Percentiles rank a stretch among this genome's conserved stretches.
These are phyloP conservation scores for Sebastes taczanowskii DNA, from an alignment of 2,797 vertebrate genomes.

Conservation along the genomic window DNA sequence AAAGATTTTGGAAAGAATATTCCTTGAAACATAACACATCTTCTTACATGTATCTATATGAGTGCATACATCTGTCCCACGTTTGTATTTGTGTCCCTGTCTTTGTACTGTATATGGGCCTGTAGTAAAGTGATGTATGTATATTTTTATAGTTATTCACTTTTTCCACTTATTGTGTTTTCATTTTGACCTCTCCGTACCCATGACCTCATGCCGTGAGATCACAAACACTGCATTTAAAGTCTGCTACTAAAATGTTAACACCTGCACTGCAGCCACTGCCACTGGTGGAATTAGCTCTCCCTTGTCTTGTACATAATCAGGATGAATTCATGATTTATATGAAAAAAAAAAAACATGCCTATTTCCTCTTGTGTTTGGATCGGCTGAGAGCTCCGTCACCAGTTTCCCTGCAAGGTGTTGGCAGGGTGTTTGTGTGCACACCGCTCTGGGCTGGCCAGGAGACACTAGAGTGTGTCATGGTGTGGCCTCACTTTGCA, in stretches of 20 bases:
- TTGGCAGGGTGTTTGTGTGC: conserved; percentile 23
- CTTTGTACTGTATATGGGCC: background rate
- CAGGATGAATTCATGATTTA: conserved; percentile 12
- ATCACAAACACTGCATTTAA: conserved; percentile 53
- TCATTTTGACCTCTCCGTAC: conserved; percentile 13
- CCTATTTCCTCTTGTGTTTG: conserved; percentile 36
- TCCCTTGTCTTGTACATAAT: conserved; percentile 13
- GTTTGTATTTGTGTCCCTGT: conserved; percentile 7
- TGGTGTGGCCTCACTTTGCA: conserved; percentile 55
- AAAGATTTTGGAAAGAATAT: background rate
- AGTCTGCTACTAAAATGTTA: conserved; percentile 43
- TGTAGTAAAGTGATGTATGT: background rate
- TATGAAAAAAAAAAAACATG: background rate
- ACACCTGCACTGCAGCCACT: conserved; percentile 50
- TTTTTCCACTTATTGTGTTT: conserved; percentile 16
- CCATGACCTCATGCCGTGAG: conserved; percentile 66
- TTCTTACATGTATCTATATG: background rate
- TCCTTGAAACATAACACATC: background rate
- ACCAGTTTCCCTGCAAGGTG: conserved; percentile 26
- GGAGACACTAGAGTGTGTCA: conserved; percentile 52
- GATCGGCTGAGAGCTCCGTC: background rate
- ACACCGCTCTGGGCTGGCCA: conserved; percentile 13
- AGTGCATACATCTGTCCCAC: background rate
- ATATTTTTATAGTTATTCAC: conserved; percentile 27
- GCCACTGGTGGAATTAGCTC: conserved; percentile 5